Evolutionary conservation across 2,113 vertebrate species (phyloP), one percentile per base, ranked within the genome.

Genomic region (Strigops habroptila): DNA sequence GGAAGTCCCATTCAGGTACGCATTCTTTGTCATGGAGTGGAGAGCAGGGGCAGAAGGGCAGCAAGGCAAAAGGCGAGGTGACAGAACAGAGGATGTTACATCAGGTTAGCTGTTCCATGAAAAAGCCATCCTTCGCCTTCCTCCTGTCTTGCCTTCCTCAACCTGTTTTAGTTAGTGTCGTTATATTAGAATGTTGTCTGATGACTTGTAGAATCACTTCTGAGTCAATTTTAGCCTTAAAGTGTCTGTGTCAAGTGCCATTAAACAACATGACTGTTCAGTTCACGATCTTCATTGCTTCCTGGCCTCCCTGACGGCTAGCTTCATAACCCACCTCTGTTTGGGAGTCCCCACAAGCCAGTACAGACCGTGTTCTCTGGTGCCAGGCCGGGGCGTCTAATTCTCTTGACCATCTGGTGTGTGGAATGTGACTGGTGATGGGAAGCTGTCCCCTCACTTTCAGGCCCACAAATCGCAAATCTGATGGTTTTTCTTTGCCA

Each of bases 1-100:
- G 80, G 98, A 99, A 87, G 98, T 98, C 4, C 98, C 99, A 5
- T 97, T 98, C 97, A 99, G 99, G 99, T 99, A 93, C 83, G 94
- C 60, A 5, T 10, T 33, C 39, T 18, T 39, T 65, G 64, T 14
- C 2, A 1, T 67, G 67, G 18, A 19, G 5, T 12, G 37, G 44
- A 67, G 49, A 73, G 63, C 37, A 46, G 73, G 55, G 44, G 4
- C 44, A 82, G 31, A 43, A 80, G 39, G 46, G 14, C 6, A 1
- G 39, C 1, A 1, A 73, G 73, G 64, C 60, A 44, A 13, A 87
- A 91, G 41, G 33, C 30, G 28, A 55, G 63, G 15, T 30, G 57
- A 4, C 43, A 37, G 51, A 60, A 10, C 25, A 75, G 76, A 17
- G 43, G 60, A 28, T 62, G 43, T 71, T 51, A 43, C 3, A 1